These are phyloP conservation scores for Tiaroga cobitis DNA, from an alignment of 2,797 vertebrate genomes.

Conservation along the genomic window DNA sequence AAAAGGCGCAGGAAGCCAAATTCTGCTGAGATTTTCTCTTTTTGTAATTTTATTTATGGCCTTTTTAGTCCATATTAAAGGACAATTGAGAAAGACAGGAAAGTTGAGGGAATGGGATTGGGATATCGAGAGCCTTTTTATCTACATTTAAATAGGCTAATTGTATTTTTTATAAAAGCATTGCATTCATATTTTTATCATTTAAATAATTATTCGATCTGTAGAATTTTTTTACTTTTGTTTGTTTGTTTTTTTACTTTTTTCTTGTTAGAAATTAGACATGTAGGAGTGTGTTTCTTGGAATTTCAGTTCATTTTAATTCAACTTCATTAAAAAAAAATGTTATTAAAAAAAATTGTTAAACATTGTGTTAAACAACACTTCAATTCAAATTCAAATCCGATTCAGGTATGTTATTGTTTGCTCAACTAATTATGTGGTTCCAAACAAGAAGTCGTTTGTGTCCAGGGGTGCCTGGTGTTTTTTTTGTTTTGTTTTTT, in stretches of 20 bases:
- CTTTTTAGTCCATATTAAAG: conserved; percentile 17
- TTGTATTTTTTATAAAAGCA: not conserved
- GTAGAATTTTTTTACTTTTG: not conserved
- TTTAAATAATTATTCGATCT: not conserved
- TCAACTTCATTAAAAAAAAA: not conserved
- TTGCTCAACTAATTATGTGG: conserved; percentile 34
- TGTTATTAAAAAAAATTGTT: not conserved
- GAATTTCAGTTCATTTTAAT: not conserved
- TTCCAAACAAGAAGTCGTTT: conserved; percentile 45
- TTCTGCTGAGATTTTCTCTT: conserved; percentile 53
- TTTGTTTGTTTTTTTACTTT: not conserved
- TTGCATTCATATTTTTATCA: not conserved
- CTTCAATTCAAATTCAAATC: not conserved
- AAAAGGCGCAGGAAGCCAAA: conserved; percentile 40
- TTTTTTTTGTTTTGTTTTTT: conserved; percentile 20
- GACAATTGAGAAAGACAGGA: not conserved
- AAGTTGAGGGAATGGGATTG: conserved; percentile 8
- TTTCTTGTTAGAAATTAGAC: not conserved
- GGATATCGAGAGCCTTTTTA: not conserved
- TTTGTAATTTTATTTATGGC: conserved; percentile 36
- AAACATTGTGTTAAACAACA: too few relatives aligned
- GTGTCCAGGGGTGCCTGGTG: conserved; percentile 48
- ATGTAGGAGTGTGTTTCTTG: not conserved
- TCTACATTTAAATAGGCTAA: not conserved
- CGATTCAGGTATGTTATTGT: conserved; percentile 3